A percentile compares a stretch with the other conserved stretches of the same genome.
phyloP scores from a whole-genome alignment of 1,140 invertebrate species.

The Apis laboriosa region DNA sequence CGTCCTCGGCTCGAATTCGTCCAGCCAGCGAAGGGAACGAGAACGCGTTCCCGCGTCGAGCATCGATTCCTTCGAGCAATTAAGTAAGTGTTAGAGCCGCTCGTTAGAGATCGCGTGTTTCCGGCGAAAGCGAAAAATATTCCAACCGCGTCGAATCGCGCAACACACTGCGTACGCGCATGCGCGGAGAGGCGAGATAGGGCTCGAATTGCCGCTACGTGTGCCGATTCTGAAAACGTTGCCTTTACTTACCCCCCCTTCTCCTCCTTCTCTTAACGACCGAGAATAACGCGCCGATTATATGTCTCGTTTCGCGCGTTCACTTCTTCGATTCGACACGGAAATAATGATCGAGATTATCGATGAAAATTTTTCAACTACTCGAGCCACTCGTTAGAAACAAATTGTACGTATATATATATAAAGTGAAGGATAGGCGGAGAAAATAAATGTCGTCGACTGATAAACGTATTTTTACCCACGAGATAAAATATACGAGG shows the following conservation, averaged over 20 bases:
- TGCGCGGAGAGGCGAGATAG: neutral
- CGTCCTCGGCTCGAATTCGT: neutral
- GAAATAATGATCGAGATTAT: no score
- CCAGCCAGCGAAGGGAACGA: no score
- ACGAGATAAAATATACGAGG: neutral
- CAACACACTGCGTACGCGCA: neutral
- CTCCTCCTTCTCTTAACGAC: neutral
- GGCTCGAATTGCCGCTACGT: conserved; percentile 29
- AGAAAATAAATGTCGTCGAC: neutral
- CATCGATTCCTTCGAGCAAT: neutral
- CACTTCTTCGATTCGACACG: neutral
- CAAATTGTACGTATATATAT: neutral
- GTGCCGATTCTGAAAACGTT: conserved; percentile 19
- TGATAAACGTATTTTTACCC: neutral
- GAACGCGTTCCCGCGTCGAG: no score
- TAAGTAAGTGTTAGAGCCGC: neutral
- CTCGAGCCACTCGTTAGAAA: no score
- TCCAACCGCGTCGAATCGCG: neutral
- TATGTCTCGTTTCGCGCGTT: neutral
- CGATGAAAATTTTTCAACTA: no score
- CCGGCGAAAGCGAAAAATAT: conserved; percentile 6
- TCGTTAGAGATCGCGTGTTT: neutral
- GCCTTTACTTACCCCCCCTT: no score
- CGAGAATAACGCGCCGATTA: neutral
- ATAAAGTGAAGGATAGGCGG: no score